Base-by-base conservation (phyloP, 2,113 vertebrate species). In the Arothron firmamentum region DNA sequence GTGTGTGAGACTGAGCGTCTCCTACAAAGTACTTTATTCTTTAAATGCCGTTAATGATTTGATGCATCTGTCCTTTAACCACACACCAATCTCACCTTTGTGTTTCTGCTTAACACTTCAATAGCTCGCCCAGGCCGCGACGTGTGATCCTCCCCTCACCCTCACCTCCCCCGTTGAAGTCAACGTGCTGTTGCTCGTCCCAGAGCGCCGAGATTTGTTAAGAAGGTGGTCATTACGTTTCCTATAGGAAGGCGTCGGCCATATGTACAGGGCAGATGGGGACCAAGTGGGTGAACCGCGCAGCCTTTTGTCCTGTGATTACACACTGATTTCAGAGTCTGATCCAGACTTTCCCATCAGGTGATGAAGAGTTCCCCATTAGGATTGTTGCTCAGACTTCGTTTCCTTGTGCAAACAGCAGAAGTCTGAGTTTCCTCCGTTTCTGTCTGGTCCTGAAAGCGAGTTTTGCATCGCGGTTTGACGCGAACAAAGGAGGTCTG, bases 231-330 rank as follows among this genome's bases (percentile, higher is more conserved):
- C 78, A 86, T 88, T 88, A 85, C 41, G 53, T 58, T 61, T 79
- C 77, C 79, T 84, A 78, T 73, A 84, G 78, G 76, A 71, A 62
- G 70, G 77, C 50, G 59, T 50, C 53, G 72, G 59, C 78, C 82
- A 82, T 83, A 80, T 83, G 82, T 64, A 67, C 49, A 71, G 75
- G 70, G 68, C 87, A 88, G 87, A 88, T 88, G 87, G 84, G 64
- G 56, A 43, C 62, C 15, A 74, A 64, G 41, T 50, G 58, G 47
- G 70, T n/a, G 1, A 16, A 38, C 10, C 46, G 46, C 12, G 21
- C 43, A 15, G 43, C 25, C 25, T 28, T 28, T 28, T 28, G 46
- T 48, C 46, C 17, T 46, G 14, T 3, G 45, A n/a, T 46, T 46
- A 46, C 25, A 46, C 14, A 46, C 43, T 14, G 34, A 38, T 38